Evolutionary conservation across 2,888 invertebrate genomes (phyloP).

Genomic region (Mimachlamys varia): DNA sequence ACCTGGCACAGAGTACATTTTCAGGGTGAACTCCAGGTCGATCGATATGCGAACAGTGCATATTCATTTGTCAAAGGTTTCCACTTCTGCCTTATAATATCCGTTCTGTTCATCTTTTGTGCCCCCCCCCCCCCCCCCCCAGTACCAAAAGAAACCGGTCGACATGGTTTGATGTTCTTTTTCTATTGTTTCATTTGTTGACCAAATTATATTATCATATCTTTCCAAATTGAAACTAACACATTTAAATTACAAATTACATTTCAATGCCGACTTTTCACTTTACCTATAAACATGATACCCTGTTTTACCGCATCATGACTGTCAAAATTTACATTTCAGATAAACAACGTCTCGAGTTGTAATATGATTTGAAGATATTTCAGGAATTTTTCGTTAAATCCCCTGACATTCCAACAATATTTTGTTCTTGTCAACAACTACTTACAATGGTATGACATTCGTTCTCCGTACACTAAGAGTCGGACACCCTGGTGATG

Average conservation of each 20-base stretch:
- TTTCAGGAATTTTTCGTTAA: not conserved
- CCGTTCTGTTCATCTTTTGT: too few relatives aligned
- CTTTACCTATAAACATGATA: not conserved
- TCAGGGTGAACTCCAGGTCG: too few relatives aligned
- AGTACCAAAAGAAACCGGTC: too few relatives aligned
- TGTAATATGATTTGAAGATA: conserved; percentile 3
- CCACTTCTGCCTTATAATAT: too few relatives aligned
- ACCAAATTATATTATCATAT: not conserved
- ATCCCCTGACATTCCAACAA: not conserved
- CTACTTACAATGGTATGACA: not conserved
- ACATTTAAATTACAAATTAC: not conserved
- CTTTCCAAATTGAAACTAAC: not conserved
- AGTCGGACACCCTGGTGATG: not conserved
- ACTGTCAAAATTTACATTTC: conserved; percentile 7
- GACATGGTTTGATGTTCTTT: too few relatives aligned
- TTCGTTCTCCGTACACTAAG: not conserved
- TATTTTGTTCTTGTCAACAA: not conserved
- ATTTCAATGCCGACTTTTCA: not conserved
- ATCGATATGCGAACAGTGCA: too few relatives aligned
- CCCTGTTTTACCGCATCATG: not conserved
- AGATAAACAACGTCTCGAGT: not conserved
- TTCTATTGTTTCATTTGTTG: too few relatives aligned
- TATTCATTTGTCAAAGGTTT: too few relatives aligned
- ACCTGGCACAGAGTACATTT: too few relatives aligned
- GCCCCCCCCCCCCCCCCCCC: too few relatives aligned